Evolutionary conservation across 2,113 vertebrate genomes (phyloP).

Genomic region (Poecile atricapillus): DNA sequence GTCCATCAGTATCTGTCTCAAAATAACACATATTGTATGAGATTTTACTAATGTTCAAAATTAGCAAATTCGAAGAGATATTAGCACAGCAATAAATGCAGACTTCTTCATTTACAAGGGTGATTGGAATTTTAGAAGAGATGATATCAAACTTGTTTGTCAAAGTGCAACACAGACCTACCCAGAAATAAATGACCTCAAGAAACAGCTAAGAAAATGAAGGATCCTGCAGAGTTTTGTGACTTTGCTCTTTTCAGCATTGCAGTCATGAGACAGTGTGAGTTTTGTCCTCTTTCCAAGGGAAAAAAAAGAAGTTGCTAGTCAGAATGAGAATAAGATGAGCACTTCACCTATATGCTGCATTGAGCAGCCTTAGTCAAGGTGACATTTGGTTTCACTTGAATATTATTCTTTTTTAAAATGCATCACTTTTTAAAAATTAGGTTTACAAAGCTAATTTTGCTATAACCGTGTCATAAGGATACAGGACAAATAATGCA

Average conservation of each 20-base stretch:
- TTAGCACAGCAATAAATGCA: background rate
- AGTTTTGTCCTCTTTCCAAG: background rate
- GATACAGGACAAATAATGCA: background rate
- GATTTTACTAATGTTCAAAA: background rate
- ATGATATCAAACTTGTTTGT: background rate
- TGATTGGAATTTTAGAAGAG: background rate
- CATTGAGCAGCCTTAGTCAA: conserved; percentile 11
- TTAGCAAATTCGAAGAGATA: background rate
- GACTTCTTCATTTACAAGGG: background rate
- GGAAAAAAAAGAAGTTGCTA: background rate
- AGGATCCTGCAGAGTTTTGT: background rate
- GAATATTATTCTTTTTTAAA: background rate
- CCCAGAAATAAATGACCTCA: background rate
- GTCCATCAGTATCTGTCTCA: background rate
- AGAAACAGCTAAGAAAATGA: conserved; percentile 21
- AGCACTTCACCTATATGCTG: conserved; percentile 32
- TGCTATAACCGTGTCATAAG: background rate
- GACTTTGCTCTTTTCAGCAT: conserved; percentile 22
- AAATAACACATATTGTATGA: background rate
- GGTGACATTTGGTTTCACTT: conserved; percentile 23
- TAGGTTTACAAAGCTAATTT: background rate
- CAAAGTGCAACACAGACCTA: background rate
- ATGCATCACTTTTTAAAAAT: background rate
- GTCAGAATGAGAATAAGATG: conserved; percentile 5
- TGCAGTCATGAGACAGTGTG: conserved; percentile 28